Percentiles rank a stretch among this genome's conserved stretches.
Evolutionary conservation across 2,113 vertebrate genomes (phyloP).

Genomic region (Zosterops pallidus): DNA sequence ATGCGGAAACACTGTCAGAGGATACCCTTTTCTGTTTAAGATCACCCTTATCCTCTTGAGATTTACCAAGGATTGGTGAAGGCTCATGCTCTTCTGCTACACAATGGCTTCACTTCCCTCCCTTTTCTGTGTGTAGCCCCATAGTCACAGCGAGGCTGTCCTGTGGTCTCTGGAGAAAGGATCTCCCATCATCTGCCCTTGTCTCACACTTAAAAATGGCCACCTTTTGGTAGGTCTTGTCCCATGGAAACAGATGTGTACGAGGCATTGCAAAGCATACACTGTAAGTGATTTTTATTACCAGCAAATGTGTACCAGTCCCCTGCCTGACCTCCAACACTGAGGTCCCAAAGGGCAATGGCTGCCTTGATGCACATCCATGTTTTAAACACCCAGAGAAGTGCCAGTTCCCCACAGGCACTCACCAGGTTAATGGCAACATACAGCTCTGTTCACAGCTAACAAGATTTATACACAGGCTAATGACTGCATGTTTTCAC

Average conservation of each 20-base stretch:
- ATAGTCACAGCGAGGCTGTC: neutral
- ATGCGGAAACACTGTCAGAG: neutral
- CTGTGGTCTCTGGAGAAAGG: neutral
- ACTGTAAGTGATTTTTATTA: neutral
- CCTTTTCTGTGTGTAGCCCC: neutral
- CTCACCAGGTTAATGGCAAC: conserved; percentile 59
- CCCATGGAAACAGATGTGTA: neutral
- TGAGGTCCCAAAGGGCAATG: neutral
- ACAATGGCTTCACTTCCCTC: neutral
- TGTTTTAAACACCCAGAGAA: neutral
- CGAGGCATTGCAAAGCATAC: neutral
- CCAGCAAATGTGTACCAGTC: neutral
- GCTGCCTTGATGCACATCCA: neutral
- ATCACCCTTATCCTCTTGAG: neutral
- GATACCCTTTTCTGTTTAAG: neutral
- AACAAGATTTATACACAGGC: conserved; percentile 69
- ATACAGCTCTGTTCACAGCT: conserved; percentile 17
- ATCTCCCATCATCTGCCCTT: neutral
- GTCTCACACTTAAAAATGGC: neutral
- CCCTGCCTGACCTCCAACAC: neutral
- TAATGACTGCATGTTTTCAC: conserved; percentile 71
- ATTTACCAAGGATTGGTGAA: neutral
- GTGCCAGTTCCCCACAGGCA: neutral
- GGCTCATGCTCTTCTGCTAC: neutral
- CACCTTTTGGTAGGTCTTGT: neutral